Evolutionary conservation across 2,797 vertebrate genomes (phyloP).

Genomic region (Aplochiton taeniatus): DNA sequence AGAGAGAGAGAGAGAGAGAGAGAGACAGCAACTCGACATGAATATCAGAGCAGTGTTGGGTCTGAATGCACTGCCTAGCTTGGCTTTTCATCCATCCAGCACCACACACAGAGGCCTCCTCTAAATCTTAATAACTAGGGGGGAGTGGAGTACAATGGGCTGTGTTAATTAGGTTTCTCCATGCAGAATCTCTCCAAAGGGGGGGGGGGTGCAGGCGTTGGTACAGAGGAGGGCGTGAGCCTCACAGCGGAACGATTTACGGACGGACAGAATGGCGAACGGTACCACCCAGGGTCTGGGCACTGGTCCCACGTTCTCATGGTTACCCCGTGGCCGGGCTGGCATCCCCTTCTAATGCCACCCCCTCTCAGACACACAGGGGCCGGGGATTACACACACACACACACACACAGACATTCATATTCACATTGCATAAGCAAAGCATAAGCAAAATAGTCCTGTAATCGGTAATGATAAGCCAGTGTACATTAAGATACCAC

Average conservation of each 20-base stretch:
- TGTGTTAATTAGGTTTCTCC: slow-evolving; percentile 61
- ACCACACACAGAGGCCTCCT: slow-evolving; percentile 15
- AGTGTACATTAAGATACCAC: too few species aligned
- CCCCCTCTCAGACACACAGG: slow-evolving; percentile 22
- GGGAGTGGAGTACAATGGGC: slow-evolving; percentile 46
- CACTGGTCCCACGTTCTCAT: slow-evolving; percentile 58
- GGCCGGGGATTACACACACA: slow-evolving; percentile 20
- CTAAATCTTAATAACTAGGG: slow-evolving; percentile 51
- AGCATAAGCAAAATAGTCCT: too few species aligned
- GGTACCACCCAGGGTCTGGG: slow-evolving; percentile 55
- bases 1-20: slow-evolving; percentile 32
- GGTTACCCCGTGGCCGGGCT: slow-evolving; percentile 59
- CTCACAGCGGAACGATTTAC: slow-evolving; percentile 58
- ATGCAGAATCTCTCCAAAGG: slow-evolving; percentile 43
- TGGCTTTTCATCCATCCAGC: background rate
- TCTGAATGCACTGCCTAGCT: background rate
- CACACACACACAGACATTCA: background rate
- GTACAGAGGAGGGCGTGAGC: slow-evolving; percentile 35
- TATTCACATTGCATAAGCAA: too few species aligned
- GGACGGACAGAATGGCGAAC: slow-evolving; percentile 56
- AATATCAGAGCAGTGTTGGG: slow-evolving; percentile 54
- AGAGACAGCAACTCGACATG: slow-evolving; percentile 27
- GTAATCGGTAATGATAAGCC: too few species aligned
- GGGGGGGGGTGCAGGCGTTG: slow-evolving; percentile 45
- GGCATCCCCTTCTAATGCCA: slow-evolving; percentile 47